Base-by-base conservation (phyloP, 2,888 invertebrate species). In the Ormia ochracea region DNA sequence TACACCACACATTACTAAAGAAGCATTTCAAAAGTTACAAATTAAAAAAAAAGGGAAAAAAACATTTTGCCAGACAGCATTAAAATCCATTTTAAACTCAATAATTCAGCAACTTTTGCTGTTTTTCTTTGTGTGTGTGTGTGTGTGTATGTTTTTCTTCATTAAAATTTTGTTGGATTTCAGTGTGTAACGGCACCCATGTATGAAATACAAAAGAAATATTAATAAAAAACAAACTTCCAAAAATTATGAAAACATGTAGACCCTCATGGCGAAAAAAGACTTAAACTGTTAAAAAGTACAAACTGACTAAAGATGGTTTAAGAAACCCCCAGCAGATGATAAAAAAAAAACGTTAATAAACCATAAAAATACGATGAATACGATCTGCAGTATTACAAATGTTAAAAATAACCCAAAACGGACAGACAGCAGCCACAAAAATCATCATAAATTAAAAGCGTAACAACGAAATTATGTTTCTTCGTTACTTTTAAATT, bases 361-460 rank as follows among this genome's bases (percentile, higher is more conserved):
- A 69, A 76, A 69, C 52, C 54, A 76, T 76, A 65, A 65, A 76
- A 76, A 54, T 28, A 66, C 50, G 26, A 33, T 52, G 41, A 75
- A 72, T 61, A 45, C 43, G 61, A 41, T 31, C 41, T 36, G 1
- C 14, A 33, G 36, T 36, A 48, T 58, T 66, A 59, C 41, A 54
- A 28, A 69, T 69, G 61, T 58, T 54, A 36, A 38, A 41, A 38
- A 33, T 50, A 1, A n/a, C 21, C 5, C 17, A 36, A 36, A 36
- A 41, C 10, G 65, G 45, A 48, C 26, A n/a, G 48, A 73, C 43
- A 65, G 33, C 52, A 36, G 43, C 45, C 33, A 68, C 54, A 63
- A 76, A 76, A 69, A 76, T 76, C 76, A 26, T 63, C 76, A 76
- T 76, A 76, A 77, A 77, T 77, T 77, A 63, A 70, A 70, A 77